Percentiles rank a stretch among this genome's conserved stretches.
phyloP scores from a whole-genome alignment of 2,888 invertebrate species.

The Polydrusus cervinus region DNA sequence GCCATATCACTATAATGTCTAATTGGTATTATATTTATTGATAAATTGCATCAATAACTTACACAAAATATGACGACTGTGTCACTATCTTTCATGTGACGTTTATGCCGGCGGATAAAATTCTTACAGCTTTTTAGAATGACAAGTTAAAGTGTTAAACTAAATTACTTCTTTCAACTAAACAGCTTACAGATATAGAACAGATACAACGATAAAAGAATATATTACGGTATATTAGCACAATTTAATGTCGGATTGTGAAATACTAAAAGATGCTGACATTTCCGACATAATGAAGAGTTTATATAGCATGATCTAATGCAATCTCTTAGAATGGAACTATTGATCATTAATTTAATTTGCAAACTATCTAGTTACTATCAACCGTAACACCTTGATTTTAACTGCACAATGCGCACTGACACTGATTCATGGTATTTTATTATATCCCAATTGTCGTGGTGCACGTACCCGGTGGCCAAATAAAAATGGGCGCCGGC shows the following conservation, averaged over 20 bases:
- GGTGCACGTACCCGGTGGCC: not conserved
- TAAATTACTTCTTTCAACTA: not conserved
- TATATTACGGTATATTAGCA: not conserved
- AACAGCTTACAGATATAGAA: too few relatives aligned
- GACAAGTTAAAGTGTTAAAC: too few relatives aligned
- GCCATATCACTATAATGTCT: too few relatives aligned
- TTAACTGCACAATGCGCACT: not conserved
- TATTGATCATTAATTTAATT: not conserved
- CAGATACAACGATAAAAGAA: too few relatives aligned
- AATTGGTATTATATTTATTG: too few relatives aligned
- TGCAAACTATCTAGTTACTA: not conserved
- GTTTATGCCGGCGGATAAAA: too few relatives aligned
- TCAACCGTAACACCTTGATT: not conserved
- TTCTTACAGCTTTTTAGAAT: too few relatives aligned
- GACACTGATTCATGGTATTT: not conserved
- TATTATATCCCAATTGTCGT: not conserved
- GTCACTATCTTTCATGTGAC: too few relatives aligned
- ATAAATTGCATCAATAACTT: too few relatives aligned
- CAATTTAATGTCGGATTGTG: constrained; percentile 19
- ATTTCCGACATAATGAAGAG: constrained; percentile 22
- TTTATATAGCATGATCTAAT: not conserved
- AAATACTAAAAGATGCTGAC: not conserved
- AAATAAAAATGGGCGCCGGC: not conserved
- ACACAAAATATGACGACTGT: too few relatives aligned
- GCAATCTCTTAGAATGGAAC: not conserved